A percentile compares a stretch with the other conserved stretches of the same genome.
These are phyloP conservation scores for Aricia agestis DNA, from an alignment of 1,140 invertebrate genomes.

Conservation along the genomic window DNA sequence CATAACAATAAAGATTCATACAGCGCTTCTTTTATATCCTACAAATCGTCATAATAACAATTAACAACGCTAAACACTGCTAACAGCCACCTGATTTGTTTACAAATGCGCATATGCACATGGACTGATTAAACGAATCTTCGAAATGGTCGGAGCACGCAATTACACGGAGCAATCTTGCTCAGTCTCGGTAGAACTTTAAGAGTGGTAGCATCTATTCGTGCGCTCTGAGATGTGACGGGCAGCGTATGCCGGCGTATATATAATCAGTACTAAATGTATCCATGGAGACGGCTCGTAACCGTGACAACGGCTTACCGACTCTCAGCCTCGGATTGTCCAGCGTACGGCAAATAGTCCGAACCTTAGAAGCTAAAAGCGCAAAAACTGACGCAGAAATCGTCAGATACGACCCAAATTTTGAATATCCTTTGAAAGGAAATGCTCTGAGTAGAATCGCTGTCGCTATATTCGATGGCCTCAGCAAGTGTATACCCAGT, in stretches of 20 bases:
- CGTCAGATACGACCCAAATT: constrained; percentile 51
- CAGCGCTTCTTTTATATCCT: background rate
- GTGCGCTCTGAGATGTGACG: constrained; percentile 48
- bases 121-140: background rate
- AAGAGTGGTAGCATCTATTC: constrained; percentile 45
- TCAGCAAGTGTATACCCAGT: constrained; percentile 63
- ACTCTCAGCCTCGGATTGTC: constrained; percentile 58
- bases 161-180: constrained; percentile 45
- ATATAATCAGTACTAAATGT: constrained; percentile 39
- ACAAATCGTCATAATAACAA: background rate
- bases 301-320: constrained; percentile 64
- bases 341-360: constrained; percentile 65
- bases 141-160: constrained; percentile 31
- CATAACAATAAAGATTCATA: too few species aligned
- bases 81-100: background rate
- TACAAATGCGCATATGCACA: background rate
- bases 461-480: constrained; percentile 42
- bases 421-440: constrained; percentile 56
- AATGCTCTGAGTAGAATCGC: constrained; percentile 52
- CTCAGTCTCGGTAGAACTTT: constrained; percentile 46
- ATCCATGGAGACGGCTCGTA: constrained; percentile 58
- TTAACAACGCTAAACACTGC: background rate
- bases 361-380: constrained; percentile 56
- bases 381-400: constrained; percentile 42
- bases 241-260: constrained; percentile 34